Evolutionary conservation across 2,113 vertebrate genomes (phyloP).

Genomic region (Geococcyx californianus): DNA sequence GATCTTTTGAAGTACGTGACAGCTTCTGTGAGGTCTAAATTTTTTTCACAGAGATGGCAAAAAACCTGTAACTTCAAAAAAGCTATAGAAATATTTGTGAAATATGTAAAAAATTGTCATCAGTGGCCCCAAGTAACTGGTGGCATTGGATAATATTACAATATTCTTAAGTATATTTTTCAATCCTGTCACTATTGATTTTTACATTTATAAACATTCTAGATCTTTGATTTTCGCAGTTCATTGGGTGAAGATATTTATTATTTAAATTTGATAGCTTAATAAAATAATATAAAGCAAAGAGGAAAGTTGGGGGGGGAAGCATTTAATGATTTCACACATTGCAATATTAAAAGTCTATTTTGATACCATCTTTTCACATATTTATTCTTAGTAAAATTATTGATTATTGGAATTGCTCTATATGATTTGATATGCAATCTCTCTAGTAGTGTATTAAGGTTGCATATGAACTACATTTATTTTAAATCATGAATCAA

Average conservation of each 20-base stretch:
- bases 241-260: background rate
- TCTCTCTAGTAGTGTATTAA: background rate
- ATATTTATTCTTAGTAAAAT: background rate
- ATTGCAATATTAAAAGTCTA: background rate
- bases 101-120: background rate
- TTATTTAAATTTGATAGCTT: background rate
- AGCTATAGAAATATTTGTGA: background rate
- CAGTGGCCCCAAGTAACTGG: background rate
- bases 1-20: background rate
- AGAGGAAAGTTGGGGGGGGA: background rate
- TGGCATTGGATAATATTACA: background rate
- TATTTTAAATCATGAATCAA: background rate
- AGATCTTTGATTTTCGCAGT: background rate
- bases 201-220: background rate
- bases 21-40: background rate
- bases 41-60: background rate
- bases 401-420: background rate
- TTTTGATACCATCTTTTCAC: background rate
- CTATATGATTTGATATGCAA: background rate
- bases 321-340: background rate
- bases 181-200: background rate
- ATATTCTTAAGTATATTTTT: background rate
- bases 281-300: background rate
- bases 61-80: background rate
- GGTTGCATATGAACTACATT: background rate